Percentiles rank a stretch among this genome's conserved stretches.
Evolutionary conservation across 2,888 invertebrate species (phyloP).

Genomic region (Labia minor): DNA sequence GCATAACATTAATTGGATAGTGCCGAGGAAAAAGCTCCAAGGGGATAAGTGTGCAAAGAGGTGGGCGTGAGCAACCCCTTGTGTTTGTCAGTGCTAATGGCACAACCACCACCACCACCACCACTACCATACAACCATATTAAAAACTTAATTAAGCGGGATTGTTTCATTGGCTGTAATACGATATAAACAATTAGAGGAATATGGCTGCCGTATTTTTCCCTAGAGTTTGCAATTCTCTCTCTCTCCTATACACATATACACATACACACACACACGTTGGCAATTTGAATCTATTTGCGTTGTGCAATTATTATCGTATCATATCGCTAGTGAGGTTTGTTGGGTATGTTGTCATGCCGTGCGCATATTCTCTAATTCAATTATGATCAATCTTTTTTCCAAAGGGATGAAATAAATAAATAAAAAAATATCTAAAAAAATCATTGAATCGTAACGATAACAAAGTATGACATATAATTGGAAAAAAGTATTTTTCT

Average conservation of each 20-base stretch:
- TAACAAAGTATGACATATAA: not conserved
- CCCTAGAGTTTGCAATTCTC: not conserved
- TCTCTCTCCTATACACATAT: too few relatives aligned
- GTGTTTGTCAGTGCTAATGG: constrained; percentile 1
- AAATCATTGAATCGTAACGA: not conserved
- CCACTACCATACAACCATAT: not conserved
- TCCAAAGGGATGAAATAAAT: too few relatives aligned
- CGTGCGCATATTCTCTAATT: not conserved
- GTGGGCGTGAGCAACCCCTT: not conserved
- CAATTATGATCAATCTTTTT: not conserved
- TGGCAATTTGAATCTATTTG: constrained; percentile 3
- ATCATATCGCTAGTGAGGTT: not conserved
- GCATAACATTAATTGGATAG: constrained; percentile 3
- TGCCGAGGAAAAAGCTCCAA: not conserved
- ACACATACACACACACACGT: too few relatives aligned
- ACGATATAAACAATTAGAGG: constrained; percentile 2
- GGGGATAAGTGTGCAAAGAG: too few relatives aligned
- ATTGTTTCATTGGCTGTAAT: constrained; percentile 13
- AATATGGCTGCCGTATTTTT: not conserved
- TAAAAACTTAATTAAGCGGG: constrained; percentile 13
- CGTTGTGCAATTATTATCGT: constrained; percentile 5
- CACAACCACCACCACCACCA: not conserved
- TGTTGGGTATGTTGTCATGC: not conserved
- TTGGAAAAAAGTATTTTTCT: not conserved
- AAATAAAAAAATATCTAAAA: too few relatives aligned